phyloP scores from a whole-genome alignment of 1,140 invertebrate genomes.

The Lasioglossum albipes region DNA sequence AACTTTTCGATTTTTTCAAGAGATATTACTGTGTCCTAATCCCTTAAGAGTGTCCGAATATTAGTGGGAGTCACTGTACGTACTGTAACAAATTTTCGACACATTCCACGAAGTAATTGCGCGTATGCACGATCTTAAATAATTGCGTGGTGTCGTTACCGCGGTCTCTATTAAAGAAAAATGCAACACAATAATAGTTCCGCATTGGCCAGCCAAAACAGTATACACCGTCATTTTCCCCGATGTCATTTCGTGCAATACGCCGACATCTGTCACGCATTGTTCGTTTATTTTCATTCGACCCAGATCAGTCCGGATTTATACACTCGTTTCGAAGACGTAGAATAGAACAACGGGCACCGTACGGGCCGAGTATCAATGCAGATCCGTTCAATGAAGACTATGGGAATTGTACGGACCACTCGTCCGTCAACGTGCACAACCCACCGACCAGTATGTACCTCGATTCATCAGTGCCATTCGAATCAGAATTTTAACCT shows the following conservation, averaged over 20 bases:
- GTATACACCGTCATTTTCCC: not conserved
- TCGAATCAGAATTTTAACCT: constrained; percentile 3
- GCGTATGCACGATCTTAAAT: not conserved
- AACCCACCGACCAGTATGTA: not conserved
- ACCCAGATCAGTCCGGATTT: constrained; percentile 17
- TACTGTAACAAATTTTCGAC: no score
- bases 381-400: constrained; percentile 39
- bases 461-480: constrained; percentile 1
- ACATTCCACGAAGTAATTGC: not conserved
- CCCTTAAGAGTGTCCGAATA: no score
- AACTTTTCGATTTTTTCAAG: no score
- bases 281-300: constrained; percentile 28
- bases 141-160: not conserved
- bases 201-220: not conserved
- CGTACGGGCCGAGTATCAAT: constrained; percentile 32
- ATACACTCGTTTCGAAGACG: constrained; percentile 28
- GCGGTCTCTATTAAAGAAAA: not conserved
- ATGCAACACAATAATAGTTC: not conserved
- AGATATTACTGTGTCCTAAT: no score
- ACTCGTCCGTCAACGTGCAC: not conserved
- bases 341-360: constrained; percentile 36
- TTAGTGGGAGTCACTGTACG: no score
- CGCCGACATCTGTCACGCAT: constrained; percentile 23
- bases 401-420: constrained; percentile 18
- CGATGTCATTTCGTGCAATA: constrained; percentile 8